phyloP scores from a whole-genome alignment of 2,113 vertebrate species.

The Geococcyx californianus region DNA sequence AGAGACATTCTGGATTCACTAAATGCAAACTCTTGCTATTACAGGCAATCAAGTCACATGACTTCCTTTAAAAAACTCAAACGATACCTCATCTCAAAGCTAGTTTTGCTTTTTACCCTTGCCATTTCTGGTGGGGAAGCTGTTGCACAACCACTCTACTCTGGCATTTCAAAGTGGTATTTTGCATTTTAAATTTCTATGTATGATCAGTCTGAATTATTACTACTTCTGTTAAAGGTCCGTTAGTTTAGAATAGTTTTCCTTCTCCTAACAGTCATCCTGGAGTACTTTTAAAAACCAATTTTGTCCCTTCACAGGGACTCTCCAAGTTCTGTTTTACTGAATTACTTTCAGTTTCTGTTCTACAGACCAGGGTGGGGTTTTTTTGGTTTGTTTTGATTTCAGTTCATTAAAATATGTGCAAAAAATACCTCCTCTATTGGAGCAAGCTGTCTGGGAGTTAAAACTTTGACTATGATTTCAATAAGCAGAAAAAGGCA shows the following conservation, averaged over 20 bases:
- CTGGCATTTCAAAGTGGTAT: not conserved
- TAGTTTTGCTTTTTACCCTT: not conserved
- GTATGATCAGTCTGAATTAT: not conserved
- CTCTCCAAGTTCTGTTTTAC: not conserved
- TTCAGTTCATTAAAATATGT: not conserved
- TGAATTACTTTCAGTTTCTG: slow-evolving; percentile 42
- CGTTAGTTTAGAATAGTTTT: not conserved
- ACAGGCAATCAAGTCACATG: not conserved
- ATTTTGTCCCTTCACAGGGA: not conserved
- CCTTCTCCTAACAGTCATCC: not conserved
- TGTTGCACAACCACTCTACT: not conserved
- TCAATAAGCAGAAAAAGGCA: not conserved
- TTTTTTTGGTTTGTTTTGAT: not conserved
- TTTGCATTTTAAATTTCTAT: not conserved
- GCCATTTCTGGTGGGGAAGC: not conserved
- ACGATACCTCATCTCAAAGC: not conserved
- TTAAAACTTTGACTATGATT: not conserved
- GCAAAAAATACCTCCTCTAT: not conserved
- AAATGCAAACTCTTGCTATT: not conserved
- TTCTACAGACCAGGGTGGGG: not conserved
- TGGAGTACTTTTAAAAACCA: not conserved
- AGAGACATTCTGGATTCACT: not conserved
- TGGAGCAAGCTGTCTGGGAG: not conserved
- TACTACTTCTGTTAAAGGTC: not conserved
- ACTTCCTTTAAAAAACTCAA: not conserved